Evolutionary conservation across 2,113 vertebrate genomes (phyloP).

Genomic region (Pyrgilauda ruficollis): DNA sequence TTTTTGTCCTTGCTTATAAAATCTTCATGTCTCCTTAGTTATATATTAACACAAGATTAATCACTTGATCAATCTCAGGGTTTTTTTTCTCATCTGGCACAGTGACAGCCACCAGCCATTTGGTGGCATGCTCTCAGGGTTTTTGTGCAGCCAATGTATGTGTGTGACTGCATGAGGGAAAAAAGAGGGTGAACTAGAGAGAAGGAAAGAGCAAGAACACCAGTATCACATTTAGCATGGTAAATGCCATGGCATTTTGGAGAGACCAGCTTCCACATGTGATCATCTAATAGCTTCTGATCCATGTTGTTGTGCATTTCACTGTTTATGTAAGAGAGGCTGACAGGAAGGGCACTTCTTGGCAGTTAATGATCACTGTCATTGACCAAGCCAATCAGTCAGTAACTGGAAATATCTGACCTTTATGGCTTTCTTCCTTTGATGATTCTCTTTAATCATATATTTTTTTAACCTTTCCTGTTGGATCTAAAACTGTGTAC

Average conservation of each 20-base stretch:
- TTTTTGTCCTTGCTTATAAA: conserved; percentile 34
- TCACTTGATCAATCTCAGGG: neutral
- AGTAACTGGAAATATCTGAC: conserved; percentile 59
- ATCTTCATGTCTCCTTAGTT: neutral
- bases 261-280: neutral
- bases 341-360: conserved; percentile 29
- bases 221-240: neutral
- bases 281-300: neutral
- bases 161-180: neutral
- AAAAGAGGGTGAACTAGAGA: neutral
- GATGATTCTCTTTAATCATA: conserved; percentile 1
- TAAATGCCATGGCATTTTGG: neutral
- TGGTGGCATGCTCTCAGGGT: neutral
- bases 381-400: conserved; percentile 33
- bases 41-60: conserved; percentile 39
- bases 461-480: conserved; percentile 44
- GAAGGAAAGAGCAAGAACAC: neutral
- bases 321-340: conserved; percentile 45
- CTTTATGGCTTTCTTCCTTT: conserved; percentile 37
- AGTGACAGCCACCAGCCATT: neutral
- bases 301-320: neutral
- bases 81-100: neutral
- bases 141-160: neutral
- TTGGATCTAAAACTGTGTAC: neutral
- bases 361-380: conserved; percentile 45